These are phyloP conservation scores for Troides oblongomaculatus DNA, from an alignment of 2,888 invertebrate species.

Conservation along the genomic window DNA sequence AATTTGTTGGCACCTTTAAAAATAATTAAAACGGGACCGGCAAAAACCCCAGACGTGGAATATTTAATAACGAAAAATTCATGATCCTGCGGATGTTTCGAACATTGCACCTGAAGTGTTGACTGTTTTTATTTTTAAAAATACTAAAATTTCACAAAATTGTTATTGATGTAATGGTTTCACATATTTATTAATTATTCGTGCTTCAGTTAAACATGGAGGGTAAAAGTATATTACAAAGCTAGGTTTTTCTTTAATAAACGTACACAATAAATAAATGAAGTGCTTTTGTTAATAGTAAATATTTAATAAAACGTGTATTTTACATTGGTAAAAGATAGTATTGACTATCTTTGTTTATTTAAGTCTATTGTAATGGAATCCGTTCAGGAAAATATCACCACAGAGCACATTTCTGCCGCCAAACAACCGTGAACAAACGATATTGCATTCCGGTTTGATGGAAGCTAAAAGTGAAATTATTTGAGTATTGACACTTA, in stretches of 20 bases:
- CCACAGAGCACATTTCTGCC: too few species aligned
- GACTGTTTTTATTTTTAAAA: constrained; percentile 4
- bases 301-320: too few species aligned
- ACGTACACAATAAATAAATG: too few species aligned
- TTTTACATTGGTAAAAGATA: too few species aligned
- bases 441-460: too few species aligned
- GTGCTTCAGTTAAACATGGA: background rate
- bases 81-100: constrained; percentile 10
- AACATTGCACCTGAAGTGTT: constrained; percentile 5
- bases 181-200: background rate
- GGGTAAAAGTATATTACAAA: background rate
- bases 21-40: constrained; percentile 16
- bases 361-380: too few species aligned
- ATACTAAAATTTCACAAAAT: constrained; percentile 14
- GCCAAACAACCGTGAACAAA: too few species aligned
- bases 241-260: background rate
- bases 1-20: constrained; percentile 17
- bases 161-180: constrained; percentile 15
- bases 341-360: too few species aligned
- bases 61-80: constrained; percentile 21
- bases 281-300: too few species aligned
- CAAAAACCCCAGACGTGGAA: constrained; percentile 7
- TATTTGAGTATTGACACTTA: too few species aligned
- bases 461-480: too few species aligned
- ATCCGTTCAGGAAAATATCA: too few species aligned